Evolutionary conservation across 2,797 vertebrate genomes (phyloP).

Genomic region (Paedocypris micromegethes): DNA sequence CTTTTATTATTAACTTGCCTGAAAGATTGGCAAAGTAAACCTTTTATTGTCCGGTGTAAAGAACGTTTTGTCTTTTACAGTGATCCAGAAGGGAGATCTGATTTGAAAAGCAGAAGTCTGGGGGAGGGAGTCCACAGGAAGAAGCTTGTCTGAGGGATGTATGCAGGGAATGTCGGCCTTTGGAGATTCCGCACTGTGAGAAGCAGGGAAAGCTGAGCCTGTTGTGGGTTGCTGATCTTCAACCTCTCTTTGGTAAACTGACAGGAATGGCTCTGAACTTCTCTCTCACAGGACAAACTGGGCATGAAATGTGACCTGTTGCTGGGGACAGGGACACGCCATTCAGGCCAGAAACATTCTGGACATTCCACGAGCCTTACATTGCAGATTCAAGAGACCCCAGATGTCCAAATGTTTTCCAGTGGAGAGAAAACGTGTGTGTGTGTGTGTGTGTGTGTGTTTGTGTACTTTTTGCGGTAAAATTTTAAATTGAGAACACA

Average conservation of each 20-base stretch:
- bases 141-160: constrained; percentile 40
- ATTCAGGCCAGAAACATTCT: constrained; percentile 44
- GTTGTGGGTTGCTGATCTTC: constrained; percentile 62
- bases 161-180: constrained; percentile 37
- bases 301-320: constrained; percentile 62
- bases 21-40: too few species aligned
- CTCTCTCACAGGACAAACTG: constrained; percentile 59
- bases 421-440: too few species aligned
- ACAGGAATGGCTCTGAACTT: constrained; percentile 66
- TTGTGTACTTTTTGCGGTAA: too few species aligned
- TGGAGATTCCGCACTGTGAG: constrained; percentile 36
- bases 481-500: too few species aligned
- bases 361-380: constrained; percentile 43
- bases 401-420: neutral
- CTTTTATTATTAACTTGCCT: too few species aligned
- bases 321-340: constrained; percentile 41
- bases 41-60: neutral
- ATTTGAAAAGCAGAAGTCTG: constrained; percentile 36
- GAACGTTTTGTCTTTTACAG: neutral
- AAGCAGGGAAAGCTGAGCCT: constrained; percentile 60
- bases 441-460: too few species aligned
- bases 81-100: constrained; percentile 15
- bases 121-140: constrained; percentile 40
- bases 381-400: constrained; percentile 24
- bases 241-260: constrained; percentile 64